Conservation (phyloP, 2,113 vertebrate genomes). For the Bombycilla garrulus region DNA sequence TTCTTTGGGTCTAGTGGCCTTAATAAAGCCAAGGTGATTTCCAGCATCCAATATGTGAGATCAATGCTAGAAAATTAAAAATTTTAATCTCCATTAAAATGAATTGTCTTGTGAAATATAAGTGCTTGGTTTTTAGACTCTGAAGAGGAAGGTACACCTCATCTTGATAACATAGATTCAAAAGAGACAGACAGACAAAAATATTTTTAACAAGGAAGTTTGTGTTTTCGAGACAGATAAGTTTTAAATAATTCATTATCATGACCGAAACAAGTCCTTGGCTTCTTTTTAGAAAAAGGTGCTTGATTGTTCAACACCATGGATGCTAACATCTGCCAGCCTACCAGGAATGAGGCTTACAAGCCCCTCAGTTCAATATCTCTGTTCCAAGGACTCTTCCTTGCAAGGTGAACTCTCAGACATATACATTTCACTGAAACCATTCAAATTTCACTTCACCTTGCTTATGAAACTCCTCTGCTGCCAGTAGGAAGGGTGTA, state of each 20-base stretch:
- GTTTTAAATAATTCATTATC: background rate
- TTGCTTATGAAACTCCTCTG: background rate
- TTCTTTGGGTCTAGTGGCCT: background rate
- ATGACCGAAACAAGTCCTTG: background rate
- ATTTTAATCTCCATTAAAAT: background rate
- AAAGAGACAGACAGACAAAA: background rate
- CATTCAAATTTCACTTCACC: background rate
- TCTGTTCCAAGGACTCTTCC: background rate
- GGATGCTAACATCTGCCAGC: background rate
- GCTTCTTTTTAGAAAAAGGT: background rate
- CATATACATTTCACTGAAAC: background rate
- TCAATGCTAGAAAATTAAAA: background rate
- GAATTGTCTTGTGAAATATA: background rate
- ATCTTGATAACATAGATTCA: background rate
- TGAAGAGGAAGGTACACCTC: background rate
- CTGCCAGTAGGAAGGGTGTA: rapidly evolving
- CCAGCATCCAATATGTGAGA: background rate
- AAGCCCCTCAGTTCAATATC: background rate
- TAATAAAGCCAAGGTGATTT: background rate
- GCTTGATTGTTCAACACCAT: background rate
- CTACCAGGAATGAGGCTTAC: background rate
- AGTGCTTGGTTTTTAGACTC: background rate
- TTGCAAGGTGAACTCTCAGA: background rate
- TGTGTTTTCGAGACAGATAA: background rate
- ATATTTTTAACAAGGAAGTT: background rate